Conservation (phyloP, 2,113 vertebrate genomes). For the Circaetus gallicus region DNA sequence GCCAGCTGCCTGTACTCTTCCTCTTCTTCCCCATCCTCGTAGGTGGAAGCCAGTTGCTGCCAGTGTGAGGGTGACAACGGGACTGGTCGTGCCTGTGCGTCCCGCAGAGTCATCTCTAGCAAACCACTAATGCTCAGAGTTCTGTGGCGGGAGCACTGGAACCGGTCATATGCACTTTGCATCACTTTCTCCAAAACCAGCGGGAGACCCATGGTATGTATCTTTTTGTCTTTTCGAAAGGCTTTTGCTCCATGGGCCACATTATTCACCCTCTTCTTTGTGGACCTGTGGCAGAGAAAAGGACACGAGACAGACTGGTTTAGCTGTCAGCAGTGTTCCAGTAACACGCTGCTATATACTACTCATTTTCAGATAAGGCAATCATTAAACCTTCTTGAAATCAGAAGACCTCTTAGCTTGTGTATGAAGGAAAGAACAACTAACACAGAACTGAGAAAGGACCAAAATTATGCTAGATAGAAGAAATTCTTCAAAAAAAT, state of each 20-base stretch:
- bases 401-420: not conserved
- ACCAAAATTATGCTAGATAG: not conserved
- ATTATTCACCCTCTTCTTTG: not conserved
- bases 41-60: not conserved
- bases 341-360: accelerated
- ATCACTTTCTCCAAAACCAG: not conserved
- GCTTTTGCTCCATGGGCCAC: not conserved
- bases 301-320: accelerated
- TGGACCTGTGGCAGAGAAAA: not conserved
- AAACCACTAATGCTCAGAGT: not conserved
- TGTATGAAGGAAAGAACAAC: not conserved
- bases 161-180: accelerated
- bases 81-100: no score
- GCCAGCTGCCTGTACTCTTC: not conserved
- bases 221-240: not conserved
- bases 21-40: not conserved
- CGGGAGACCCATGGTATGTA: not conserved
- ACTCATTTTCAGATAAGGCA: not conserved
- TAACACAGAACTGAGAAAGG: not conserved
- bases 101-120: not conserved
- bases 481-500: not conserved
- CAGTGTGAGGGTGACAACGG: not conserved
- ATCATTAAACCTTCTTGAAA: not conserved
- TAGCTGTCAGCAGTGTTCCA: not conserved
- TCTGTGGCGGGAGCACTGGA: not conserved